phyloP scores from a whole-genome alignment of 2,888 invertebrate genomes.

The Agrenia bidenticulata region DNA sequence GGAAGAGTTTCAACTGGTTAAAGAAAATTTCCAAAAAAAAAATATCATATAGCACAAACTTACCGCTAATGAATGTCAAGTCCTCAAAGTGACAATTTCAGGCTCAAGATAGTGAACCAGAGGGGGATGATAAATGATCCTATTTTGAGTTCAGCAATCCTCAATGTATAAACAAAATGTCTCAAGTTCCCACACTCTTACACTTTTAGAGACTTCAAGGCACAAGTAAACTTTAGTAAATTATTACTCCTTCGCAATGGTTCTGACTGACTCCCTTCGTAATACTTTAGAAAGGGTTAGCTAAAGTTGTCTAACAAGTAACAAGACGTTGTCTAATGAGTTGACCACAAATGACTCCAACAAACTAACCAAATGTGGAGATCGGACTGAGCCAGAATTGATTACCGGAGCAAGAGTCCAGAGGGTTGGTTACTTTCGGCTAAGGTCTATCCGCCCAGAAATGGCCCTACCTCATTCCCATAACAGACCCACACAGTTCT shows the following conservation, averaged over 20 bases:
- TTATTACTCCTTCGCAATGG: too few relatives aligned
- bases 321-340: conserved; percentile 4
- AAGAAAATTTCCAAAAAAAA: conserved; percentile 22
- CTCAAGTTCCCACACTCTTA: conserved; percentile 1
- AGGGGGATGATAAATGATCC: neutral
- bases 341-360: conserved; percentile 6
- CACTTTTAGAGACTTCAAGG: neutral
- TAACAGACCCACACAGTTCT: too few relatives aligned
- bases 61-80: conserved; percentile 35
- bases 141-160: neutral
- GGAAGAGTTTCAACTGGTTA: too few relatives aligned
- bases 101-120: neutral
- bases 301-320: neutral
- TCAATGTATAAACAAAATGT: conserved; percentile 5
- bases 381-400: too few relatives aligned
- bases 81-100: neutral
- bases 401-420: too few relatives aligned
- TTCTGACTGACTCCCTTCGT: neutral
- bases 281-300: neutral
- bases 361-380: neutral
- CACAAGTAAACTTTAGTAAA: too few relatives aligned
- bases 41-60: conserved; percentile 34
- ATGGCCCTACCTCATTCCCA: conserved; percentile 8
- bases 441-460: conserved; percentile 2
- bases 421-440: too few relatives aligned